phyloP scores from a whole-genome alignment of 2,113 vertebrate genomes.

The Rhagologus leucostigma region DNA sequence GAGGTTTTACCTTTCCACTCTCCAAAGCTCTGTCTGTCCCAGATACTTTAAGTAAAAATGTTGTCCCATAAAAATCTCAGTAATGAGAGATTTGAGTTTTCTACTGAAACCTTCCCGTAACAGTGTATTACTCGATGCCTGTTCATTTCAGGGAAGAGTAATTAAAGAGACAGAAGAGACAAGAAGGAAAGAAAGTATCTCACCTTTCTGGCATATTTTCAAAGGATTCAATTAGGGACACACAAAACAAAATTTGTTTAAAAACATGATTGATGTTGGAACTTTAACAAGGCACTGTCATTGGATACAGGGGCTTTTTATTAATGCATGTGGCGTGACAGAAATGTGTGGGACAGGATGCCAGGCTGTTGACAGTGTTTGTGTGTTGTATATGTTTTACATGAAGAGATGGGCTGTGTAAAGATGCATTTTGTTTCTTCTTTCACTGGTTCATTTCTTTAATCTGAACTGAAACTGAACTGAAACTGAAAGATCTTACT shows the following conservation, averaged over 20 bases:
- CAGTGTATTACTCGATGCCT: not conserved
- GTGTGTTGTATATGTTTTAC: not conserved
- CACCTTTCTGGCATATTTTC: constrained; percentile 11
- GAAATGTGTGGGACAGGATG: not conserved
- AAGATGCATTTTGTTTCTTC: not conserved
- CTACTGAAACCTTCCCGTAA: not conserved
- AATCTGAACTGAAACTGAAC: constrained; percentile 1
- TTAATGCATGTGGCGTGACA: not conserved
- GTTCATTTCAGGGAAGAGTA: not conserved
- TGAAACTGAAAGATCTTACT: not conserved
- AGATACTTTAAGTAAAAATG: not conserved
- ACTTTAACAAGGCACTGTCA: not conserved
- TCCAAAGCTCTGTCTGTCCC: not conserved
- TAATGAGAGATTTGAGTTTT: not conserved
- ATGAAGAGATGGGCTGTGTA: not conserved
- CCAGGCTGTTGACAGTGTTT: constrained; percentile 32
- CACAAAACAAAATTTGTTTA: constrained; percentile 5
- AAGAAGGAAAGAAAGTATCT: not conserved
- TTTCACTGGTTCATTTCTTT: not conserved
- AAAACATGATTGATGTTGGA: constrained; percentile 7
- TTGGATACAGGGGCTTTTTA: not conserved
- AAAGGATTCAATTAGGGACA: constrained; percentile 23
- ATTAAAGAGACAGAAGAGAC: constrained; percentile 6
- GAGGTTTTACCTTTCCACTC: not conserved
- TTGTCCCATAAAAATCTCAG: not conserved